Conservation (phyloP, 2,113 vertebrate species). For the Haliaeetus leucogaster region DNA sequence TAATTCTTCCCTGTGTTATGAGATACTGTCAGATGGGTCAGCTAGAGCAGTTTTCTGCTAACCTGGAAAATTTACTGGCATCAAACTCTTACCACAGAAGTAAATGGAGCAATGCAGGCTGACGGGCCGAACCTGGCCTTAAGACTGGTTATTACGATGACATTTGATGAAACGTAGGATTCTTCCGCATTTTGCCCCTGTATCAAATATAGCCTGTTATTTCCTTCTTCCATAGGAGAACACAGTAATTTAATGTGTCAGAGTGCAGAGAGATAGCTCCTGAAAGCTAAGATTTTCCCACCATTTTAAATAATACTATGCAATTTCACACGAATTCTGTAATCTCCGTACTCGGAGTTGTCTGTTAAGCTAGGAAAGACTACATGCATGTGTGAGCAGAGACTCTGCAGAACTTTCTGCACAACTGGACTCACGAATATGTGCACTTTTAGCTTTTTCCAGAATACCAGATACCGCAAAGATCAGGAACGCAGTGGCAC, state of each 20-base stretch:
- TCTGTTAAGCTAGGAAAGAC: neutral
- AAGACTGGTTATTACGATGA: neutral
- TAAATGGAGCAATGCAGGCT: neutral
- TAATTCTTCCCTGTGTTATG: neutral
- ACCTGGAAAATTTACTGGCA: neutral
- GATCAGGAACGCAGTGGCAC: neutral
- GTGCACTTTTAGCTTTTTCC: neutral
- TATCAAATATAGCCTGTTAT: neutral
- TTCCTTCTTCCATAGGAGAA: neutral
- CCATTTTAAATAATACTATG: neutral
- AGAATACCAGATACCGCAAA: neutral
- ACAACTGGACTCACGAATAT: neutral
- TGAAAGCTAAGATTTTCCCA: neutral
- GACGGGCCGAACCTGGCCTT: neutral
- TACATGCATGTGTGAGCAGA: neutral
- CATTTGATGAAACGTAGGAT: rapidly evolving
- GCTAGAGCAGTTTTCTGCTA: neutral
- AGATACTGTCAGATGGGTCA: neutral
- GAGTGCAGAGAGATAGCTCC: neutral
- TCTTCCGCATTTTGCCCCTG: neutral
- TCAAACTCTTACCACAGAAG: neutral
- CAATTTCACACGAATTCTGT: neutral
- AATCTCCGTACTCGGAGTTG: neutral
- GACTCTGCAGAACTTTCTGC: neutral
- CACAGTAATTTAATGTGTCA: neutral